phyloP scores from a whole-genome alignment of 2,113 vertebrate species.

The Carettochelys insculpta region DNA sequence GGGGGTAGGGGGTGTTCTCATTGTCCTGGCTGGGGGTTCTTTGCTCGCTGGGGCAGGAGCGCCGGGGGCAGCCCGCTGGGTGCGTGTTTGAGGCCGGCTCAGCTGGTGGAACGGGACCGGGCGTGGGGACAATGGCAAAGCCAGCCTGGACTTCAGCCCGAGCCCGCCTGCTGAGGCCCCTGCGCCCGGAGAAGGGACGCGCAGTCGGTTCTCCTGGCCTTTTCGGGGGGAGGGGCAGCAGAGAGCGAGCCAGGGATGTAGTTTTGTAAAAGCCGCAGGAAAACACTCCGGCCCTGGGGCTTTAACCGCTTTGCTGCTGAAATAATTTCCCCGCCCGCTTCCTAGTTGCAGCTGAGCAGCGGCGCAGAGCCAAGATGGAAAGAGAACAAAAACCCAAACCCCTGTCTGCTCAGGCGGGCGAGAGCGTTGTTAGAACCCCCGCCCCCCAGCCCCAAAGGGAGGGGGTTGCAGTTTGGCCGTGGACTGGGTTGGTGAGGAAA shows the following conservation, averaged over 20 bases:
- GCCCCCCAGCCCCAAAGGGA: no score
- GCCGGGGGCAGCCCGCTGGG: not conserved
- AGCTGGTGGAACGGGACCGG: not conserved
- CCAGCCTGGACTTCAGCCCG: not conserved
- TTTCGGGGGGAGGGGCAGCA: not conserved
- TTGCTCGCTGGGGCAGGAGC: not conserved
- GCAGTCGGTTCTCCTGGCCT: not conserved
- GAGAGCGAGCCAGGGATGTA: not conserved
- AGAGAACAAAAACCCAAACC: no score
- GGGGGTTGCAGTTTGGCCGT: not conserved
- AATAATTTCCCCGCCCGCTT: not conserved
- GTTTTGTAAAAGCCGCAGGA: not conserved
- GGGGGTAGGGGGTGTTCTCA: not conserved
- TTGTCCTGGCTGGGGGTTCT: not conserved
- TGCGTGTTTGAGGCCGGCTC: not conserved
- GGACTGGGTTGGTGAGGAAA: not conserved
- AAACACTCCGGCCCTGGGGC: not conserved
- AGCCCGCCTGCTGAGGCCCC: no score
- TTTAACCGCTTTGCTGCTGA: not conserved
- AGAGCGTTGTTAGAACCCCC: not conserved
- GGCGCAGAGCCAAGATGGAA: not conserved
- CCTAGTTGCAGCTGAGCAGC: no score
- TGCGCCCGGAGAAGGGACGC: not conserved
- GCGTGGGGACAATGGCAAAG: not conserved
- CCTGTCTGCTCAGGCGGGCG: not conserved